Base-by-base conservation (phyloP, 1,140 invertebrate species). In the Teleogryllus occipitalis region DNA sequence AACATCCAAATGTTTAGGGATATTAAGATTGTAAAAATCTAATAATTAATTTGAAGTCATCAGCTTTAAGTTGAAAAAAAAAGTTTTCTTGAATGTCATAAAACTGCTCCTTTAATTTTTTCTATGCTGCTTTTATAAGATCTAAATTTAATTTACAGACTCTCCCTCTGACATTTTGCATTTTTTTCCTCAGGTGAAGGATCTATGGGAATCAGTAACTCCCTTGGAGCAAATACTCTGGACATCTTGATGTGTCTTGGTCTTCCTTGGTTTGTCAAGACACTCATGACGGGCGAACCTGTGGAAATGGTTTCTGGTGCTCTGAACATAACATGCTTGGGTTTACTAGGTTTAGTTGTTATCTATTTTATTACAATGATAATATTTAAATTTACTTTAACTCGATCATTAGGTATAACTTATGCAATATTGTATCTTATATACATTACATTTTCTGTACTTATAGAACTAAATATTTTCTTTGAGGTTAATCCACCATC, bases 181-280 rank as follows among this genome's bases (percentile, higher is more conserved):
- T 79, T 82, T 82, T 76, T n/a, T 79, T 80, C 87, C 88, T 0
- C 84, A 96, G 94, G 94, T 82, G 90, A 94, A 83, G 94, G 91
- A 21, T 91, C 92, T 47, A 96, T 96, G 89, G 94, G 93, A 0
- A 92, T 97, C 74, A 95, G 93, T 8, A 96, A 96, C 82, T 92
- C 94, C 0, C 84, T 96, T 8, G 95, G 95, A 0, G 93, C 94
- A 0, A 96, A 96, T 82, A 95, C 94, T 0, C 87, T 97, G 83
- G 94, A 95, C 80, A 95, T 96, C 78, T 84, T 96, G 0, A 87
- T 96, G n/a, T 95, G 94, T n/a, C 86, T 96, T 14, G 94, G 94
- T 5, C 83, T 96, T 15, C 95, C 95, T 0, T 97, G 95, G 95
- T 89, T 94, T 7, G 92, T 96, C 74, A 94, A 91, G 82, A 91